phyloP scores from a whole-genome alignment of 2,797 vertebrate genomes.

The Mionectes olivaceus region DNA sequence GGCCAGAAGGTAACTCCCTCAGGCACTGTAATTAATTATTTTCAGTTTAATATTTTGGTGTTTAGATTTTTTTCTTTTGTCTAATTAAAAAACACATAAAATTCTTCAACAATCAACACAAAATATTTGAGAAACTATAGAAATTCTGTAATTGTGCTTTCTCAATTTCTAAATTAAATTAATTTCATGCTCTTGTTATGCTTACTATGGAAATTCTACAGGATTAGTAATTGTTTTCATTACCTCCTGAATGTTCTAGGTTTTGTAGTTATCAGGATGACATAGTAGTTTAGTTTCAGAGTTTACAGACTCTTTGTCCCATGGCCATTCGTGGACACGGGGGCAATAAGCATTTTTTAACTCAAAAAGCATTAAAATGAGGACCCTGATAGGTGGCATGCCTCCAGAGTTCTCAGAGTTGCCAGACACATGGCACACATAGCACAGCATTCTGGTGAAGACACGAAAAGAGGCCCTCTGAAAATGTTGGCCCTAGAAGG shows the following conservation, averaged over 20 bases:
- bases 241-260: neutral
- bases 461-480: rapidly evolving
- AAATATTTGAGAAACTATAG: neutral
- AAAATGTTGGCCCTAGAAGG: neutral
- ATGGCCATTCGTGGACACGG: neutral
- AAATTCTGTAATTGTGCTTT: neutral
- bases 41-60: neutral
- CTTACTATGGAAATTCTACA: neutral
- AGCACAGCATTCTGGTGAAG: neutral
- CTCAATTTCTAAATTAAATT: neutral
- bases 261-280: neutral
- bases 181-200: neutral
- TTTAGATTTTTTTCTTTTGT: neutral
- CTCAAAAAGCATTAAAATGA: neutral
- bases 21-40: neutral
- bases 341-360: neutral
- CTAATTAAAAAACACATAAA: neutral
- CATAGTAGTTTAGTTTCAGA: neutral
- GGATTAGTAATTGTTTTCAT: neutral
- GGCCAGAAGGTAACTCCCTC: neutral
- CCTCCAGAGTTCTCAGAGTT: neutral
- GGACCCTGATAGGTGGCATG: neutral
- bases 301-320: neutral
- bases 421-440: rapidly evolving
- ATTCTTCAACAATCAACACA: neutral